phyloP scores from a whole-genome alignment of 2,113 vertebrate species.

The Oncorhynchus masou region DNA sequence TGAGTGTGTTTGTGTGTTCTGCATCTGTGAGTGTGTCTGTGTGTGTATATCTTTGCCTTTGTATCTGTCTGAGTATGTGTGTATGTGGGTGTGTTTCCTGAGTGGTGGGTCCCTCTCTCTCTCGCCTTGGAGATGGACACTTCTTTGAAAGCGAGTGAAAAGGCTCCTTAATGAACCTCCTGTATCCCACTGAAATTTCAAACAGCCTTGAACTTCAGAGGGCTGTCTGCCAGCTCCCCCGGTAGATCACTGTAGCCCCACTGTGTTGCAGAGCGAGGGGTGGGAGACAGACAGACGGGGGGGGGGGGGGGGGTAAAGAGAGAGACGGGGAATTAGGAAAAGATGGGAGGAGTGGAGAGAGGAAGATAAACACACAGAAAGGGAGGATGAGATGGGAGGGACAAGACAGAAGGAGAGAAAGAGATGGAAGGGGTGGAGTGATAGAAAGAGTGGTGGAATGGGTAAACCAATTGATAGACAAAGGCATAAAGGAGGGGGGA shows the following conservation, averaged over 20 bases:
- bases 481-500: not conserved
- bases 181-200: slow-evolving; percentile 47
- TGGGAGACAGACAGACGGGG: not conserved
- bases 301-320: slow-evolving; percentile 12
- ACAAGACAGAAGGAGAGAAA: not conserved
- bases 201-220: slow-evolving; percentile 62
- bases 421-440: not conserved
- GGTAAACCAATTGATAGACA: not conserved
- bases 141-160: slow-evolving; percentile 36
- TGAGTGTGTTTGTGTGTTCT: no score
- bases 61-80: no score
- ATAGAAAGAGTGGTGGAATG: not conserved
- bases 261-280: slow-evolving; percentile 7
- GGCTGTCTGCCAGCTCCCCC: slow-evolving; percentile 40
- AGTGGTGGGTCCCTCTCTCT: not conserved
- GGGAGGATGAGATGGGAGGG: not conserved
- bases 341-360: no score
- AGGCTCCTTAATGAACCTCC: slow-evolving; percentile 60
- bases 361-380: not conserved
- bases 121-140: slow-evolving; percentile 34
- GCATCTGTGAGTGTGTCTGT: no score
- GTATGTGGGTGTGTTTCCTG: no score
- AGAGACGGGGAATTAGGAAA: not conserved
- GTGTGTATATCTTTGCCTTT: no score
- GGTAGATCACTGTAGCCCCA: slow-evolving; percentile 34